A percentile compares a stretch with the other conserved stretches of the same genome.
These are phyloP conservation scores for Parnassius orleans DNA, from an alignment of 2,888 invertebrate genomes.

Conservation along the genomic window DNA sequence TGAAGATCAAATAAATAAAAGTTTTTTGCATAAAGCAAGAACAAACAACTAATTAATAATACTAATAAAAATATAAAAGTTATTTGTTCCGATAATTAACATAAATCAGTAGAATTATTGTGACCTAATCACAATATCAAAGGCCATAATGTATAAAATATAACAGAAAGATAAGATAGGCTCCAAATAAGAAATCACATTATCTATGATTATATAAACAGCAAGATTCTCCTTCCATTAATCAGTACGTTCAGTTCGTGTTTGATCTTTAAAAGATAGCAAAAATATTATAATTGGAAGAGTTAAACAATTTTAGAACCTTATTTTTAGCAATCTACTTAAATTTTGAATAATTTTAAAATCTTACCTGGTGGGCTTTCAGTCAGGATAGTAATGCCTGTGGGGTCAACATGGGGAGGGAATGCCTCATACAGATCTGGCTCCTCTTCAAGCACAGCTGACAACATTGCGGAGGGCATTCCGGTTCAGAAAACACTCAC, in stretches of 20 bases:
- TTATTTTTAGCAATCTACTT: too few species aligned
- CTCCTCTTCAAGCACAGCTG: constrained; percentile 87
- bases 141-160: too few species aligned
- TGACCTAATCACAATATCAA: too few species aligned
- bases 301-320: too few species aligned
- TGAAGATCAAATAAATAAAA: constrained; percentile 11
- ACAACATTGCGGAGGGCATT: constrained; percentile 85
- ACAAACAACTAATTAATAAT: constrained; percentile 21
- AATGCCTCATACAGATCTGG: constrained; percentile 89
- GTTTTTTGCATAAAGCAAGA: constrained; percentile 1
- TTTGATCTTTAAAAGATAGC: constrained; percentile 5
- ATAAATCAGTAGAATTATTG: too few species aligned
- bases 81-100: constrained; percentile 24
- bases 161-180: constrained; percentile 8
- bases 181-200: constrained; percentile 13
- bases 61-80: constrained; percentile 13
- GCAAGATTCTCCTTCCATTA: constrained; percentile 18
- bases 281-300: too few species aligned
- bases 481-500: constrained; percentile 59
- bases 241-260: constrained; percentile 3
- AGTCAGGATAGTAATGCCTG: constrained; percentile 86
- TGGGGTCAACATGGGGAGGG: constrained; percentile 90
- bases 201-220: constrained; percentile 23
- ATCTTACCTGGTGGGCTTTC: constrained; percentile 81
- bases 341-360: too few species aligned